Evolutionary conservation across 2,797 vertebrate genomes (phyloP).

Genomic region (Podargus strigoides): DNA sequence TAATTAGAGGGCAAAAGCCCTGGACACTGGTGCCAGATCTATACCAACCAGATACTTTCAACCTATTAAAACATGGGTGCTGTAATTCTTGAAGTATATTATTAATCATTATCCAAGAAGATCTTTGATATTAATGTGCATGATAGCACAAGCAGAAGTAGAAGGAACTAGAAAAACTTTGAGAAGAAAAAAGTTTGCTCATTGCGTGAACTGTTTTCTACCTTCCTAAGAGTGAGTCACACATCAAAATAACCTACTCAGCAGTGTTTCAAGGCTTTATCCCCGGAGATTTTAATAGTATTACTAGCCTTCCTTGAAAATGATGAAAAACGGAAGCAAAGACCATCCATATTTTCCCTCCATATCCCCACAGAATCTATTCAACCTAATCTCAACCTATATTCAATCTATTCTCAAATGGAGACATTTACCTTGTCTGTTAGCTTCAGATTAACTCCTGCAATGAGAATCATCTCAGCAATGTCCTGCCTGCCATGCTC

Average conservation of each 20-base stretch:
- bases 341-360: background rate
- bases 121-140: background rate
- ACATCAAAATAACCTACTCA: background rate
- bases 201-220: background rate
- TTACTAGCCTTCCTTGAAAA: background rate
- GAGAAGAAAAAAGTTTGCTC: background rate
- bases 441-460: conserved; percentile 83
- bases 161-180: background rate
- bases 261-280: background rate
- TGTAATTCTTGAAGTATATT: background rate
- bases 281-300: background rate
- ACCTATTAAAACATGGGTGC: background rate
- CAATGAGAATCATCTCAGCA: conserved; percentile 85
- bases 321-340: background rate
- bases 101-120: background rate
- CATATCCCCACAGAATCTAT: accelerated
- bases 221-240: background rate
- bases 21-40: background rate
- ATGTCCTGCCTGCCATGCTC: conserved; percentile 83
- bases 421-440: conserved; percentile 80
- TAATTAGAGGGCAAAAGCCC: background rate
- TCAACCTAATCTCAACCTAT: too few species aligned
- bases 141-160: background rate
- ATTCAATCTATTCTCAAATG: too few species aligned
- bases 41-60: background rate